Evolutionary conservation across 2,113 vertebrate genomes (phyloP).

Genomic region (Bubo bubo): DNA sequence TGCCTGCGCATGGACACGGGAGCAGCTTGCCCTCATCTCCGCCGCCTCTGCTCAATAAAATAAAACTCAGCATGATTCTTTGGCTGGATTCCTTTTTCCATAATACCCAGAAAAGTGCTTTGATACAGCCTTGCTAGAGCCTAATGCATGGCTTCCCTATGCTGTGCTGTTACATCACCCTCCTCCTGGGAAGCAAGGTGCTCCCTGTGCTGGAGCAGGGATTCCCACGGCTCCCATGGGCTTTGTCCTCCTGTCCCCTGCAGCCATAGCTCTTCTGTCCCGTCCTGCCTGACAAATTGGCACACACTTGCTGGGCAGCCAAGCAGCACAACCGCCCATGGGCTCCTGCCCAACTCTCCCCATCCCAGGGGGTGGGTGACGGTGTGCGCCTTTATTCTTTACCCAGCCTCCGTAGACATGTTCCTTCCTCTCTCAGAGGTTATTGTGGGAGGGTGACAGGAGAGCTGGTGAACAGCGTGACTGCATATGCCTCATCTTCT

Average conservation of each 20-base stretch:
- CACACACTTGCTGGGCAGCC: not conserved
- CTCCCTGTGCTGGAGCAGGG: rapidly evolving
- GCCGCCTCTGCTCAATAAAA: constrained; percentile 46
- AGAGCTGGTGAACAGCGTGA: constrained; percentile 45
- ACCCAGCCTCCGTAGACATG: not conserved
- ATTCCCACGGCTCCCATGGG: not conserved
- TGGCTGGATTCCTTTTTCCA: not conserved
- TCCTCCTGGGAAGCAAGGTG: not conserved
- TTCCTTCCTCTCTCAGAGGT: constrained; percentile 29
- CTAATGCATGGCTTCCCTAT: not conserved
- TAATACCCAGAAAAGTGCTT: not conserved
- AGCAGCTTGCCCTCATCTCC: not conserved
- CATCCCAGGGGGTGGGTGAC: not conserved
- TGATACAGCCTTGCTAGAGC: not conserved
- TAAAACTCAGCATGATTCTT: not conserved
- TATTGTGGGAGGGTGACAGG: constrained; percentile 57
- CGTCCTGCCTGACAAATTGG: not conserved
- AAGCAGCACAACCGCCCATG: not conserved
- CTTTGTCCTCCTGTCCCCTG: not conserved
- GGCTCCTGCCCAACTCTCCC: not conserved
- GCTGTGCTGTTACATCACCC: not conserved
- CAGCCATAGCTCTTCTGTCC: not conserved
- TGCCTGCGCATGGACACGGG: rapidly evolving
- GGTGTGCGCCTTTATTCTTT: not conserved
- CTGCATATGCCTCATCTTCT: constrained; percentile 44